These are phyloP conservation scores for Pycnonotus jocosus DNA, from an alignment of 2,113 vertebrate genomes.

Conservation along the genomic window DNA sequence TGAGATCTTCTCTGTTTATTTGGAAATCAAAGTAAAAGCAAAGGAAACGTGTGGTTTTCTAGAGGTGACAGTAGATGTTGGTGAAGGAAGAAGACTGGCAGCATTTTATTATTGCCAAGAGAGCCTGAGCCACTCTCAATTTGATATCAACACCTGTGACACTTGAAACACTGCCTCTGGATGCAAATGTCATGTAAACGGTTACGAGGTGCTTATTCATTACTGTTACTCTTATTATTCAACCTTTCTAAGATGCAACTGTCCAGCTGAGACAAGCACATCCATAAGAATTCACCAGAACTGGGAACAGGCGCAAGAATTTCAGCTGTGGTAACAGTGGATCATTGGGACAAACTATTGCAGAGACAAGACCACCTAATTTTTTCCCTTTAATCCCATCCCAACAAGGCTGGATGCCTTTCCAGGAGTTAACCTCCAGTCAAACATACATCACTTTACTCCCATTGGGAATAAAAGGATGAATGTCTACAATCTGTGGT, in stretches of 20 bases:
- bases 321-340: not conserved
- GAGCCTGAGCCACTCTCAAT: constrained; percentile 12
- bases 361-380: not conserved
- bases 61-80: not conserved
- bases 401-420: not conserved
- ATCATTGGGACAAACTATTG: not conserved
- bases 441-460: not conserved
- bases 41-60: not conserved
- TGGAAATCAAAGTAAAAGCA: not conserved
- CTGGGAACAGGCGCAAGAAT: not conserved
- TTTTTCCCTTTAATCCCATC: not conserved
- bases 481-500: not conserved
- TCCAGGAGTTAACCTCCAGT: not conserved
- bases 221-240: not conserved
- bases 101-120: constrained; percentile 50
- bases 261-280: not conserved
- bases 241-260: not conserved
- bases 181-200: not conserved
- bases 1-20: not conserved
- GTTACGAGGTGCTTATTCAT: not conserved
- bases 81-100: constrained; percentile 5
- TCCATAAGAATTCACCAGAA: not conserved
- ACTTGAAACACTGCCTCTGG: constrained; percentile 53
- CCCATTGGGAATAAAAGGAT: not conserved
- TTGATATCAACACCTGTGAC: constrained; percentile 56